Evolutionary conservation across 1,140 invertebrate species (phyloP), one percentile per base, ranked within the genome.

Genomic region (Lordiphosa mommai): DNA sequence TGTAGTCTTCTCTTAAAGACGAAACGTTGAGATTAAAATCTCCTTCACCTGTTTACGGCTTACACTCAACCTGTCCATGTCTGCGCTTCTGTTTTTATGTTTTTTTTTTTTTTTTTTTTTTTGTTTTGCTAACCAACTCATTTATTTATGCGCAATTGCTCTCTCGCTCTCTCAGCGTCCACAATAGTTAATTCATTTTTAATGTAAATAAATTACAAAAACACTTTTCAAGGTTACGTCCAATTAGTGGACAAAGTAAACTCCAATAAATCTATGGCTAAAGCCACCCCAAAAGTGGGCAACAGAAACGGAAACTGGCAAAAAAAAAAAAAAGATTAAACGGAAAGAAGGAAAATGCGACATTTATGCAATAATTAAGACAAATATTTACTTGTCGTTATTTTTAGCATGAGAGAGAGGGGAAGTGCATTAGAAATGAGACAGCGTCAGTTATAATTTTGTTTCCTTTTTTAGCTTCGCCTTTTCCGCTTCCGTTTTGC

Each of bases 151-250:
- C 69, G 64, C 40, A 58, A 55, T 69, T 57, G 7, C 30, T 30
- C 20, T 17, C 17, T 13, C 33, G 1, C 29, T 49, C 40, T 46
- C 23, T 29, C 6, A 14, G 12, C 49, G 56, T 57, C 55, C 59
- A 70, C 63, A 74, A 80, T 80, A 61, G 65, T 76, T 46, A 55
- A 43, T 80, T 61, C 74, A 80, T 80, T 76, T 67, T 80, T 80
- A 67, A 80, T 82, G 76, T 29, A 76, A 82, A 80, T 71, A 72
- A 80, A 82, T 82, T 82, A 66, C 57, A 67, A 80, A 27, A 76
- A 71, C 60, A 67, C 57, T 82, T 80, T 80, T 82, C 76, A 80
- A 80, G 76, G 76, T 82, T 80, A 61, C 55, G 16, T 30, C 14
- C 32, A 49, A 33, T 49, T 34, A 14, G 32, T 17, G 14, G 4